These are phyloP conservation scores for Mizuhopecten yessoensis DNA, from an alignment of 1,140 invertebrate genomes.

Conservation along the genomic window DNA sequence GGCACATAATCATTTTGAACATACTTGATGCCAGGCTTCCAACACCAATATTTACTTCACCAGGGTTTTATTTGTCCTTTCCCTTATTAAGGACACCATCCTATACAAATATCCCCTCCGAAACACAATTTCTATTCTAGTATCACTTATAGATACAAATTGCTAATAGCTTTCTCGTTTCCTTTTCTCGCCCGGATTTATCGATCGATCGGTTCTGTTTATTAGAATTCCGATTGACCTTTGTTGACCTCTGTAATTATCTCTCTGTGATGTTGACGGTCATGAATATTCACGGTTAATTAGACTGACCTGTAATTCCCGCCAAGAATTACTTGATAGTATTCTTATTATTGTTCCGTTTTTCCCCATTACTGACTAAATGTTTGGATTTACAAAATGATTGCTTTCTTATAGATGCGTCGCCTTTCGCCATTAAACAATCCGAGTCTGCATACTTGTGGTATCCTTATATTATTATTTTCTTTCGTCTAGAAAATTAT, in stretches of 20 bases:
- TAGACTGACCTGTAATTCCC: not conserved
- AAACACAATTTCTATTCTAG: not conserved
- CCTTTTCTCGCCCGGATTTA: not conserved
- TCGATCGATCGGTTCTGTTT: not conserved
- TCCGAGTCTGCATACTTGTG: not conserved
- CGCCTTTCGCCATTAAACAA: not conserved
- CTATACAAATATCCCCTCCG: not conserved
- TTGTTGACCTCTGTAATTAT: constrained; percentile 1
- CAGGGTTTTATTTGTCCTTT: not conserved
- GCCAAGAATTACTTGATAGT: constrained; percentile 14
- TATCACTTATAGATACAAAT: constrained; percentile 36
- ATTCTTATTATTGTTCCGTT: not conserved
- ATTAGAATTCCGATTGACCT: constrained; percentile 27
- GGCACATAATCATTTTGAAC: too few relatives aligned
- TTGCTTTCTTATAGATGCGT: not conserved
- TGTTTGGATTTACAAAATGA: constrained; percentile 30
- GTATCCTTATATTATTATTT: not conserved
- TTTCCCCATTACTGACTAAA: not conserved
- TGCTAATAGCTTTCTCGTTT: constrained; percentile 32
- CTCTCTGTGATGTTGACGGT: not conserved
- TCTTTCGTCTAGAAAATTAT: not conserved
- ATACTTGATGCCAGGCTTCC: too few relatives aligned
- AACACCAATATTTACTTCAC: too few relatives aligned
- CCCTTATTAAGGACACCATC: not conserved
- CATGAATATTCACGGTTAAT: constrained; percentile 39